phyloP scores from a whole-genome alignment of 2,888 invertebrate species.

The Synanthedon formicaeformis region DNA sequence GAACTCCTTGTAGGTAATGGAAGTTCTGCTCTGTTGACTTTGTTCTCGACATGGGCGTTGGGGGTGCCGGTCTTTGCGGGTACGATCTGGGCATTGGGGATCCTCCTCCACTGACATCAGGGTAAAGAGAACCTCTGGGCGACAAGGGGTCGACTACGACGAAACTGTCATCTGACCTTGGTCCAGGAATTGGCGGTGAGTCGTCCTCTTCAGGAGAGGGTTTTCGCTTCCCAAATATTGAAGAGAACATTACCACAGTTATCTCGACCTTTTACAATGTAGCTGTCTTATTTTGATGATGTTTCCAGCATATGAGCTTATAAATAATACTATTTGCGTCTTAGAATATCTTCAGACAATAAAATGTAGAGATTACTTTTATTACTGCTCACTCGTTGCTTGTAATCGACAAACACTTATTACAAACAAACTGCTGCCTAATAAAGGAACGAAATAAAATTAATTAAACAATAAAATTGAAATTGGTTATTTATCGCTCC shows the following conservation, averaged over 20 bases:
- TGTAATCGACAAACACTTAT: too few species aligned
- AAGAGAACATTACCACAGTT: conserved; percentile 46
- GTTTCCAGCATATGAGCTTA: too few species aligned
- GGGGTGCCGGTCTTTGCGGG: conserved; percentile 43
- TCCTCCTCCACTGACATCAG: conserved; percentile 32
- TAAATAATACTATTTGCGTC: too few species aligned
- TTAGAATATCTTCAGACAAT: too few species aligned
- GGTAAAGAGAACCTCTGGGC: conserved; percentile 36
- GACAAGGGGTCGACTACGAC: conserved; percentile 44
- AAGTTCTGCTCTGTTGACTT: conserved; percentile 34
- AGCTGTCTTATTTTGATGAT: too few species aligned
- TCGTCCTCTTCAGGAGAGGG: conserved; percentile 60
- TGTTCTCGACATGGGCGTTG: conserved; percentile 24
- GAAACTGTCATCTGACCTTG: conserved; percentile 47
- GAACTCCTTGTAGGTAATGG: conserved; percentile 68
- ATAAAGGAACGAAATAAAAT: too few species aligned
- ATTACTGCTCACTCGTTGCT: too few species aligned
- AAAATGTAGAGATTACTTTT: too few species aligned
- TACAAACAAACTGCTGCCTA: too few species aligned
- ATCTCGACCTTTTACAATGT: too few species aligned
- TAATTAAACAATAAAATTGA: too few species aligned
- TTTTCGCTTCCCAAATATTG: conserved; percentile 57
- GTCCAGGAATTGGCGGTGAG: conserved; percentile 55
- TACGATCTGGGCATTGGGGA: conserved; percentile 15
- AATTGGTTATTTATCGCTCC: too few species aligned